These are phyloP conservation scores for Amblyjoppa fuscipennis DNA, from an alignment of 2,888 invertebrate genomes.

Conservation along the genomic window DNA sequence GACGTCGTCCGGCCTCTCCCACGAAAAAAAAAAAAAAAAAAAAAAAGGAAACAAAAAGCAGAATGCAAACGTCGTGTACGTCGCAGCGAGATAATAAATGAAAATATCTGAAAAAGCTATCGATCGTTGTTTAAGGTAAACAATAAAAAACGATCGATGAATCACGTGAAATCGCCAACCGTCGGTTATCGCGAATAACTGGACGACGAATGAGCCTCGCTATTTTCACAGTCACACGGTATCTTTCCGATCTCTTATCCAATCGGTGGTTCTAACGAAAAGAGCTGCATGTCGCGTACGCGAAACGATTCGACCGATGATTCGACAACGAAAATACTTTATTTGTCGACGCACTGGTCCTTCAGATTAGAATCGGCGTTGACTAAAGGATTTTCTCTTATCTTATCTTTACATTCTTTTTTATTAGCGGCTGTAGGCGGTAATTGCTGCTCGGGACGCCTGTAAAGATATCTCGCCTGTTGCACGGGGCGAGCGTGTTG, in stretches of 20 bases:
- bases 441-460: not conserved
- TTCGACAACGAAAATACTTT: constrained; percentile 37
- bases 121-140: not conserved
- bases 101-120: not conserved
- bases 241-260: constrained; percentile 14
- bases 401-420: constrained; percentile 44
- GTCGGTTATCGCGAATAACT: not conserved
- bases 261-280: constrained; percentile 28
- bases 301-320: not conserved
- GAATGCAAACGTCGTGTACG: not conserved
- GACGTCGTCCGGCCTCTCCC: constrained; percentile 51
- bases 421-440: not conserved
- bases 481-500: not conserved
- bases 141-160: not conserved
- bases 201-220: not conserved
- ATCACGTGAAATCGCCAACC: not conserved
- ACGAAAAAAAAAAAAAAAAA: constrained; percentile 49
- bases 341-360: constrained; percentile 39
- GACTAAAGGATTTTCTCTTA: constrained; percentile 20
- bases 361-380: constrained; percentile 16
- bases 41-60: not conserved
- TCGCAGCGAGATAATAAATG: not conserved
- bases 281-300: not conserved
- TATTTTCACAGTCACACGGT: not conserved
- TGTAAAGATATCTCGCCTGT: not conserved